Evolutionary conservation across 1,140 invertebrate species (phyloP), one percentile per base, ranked within the genome.

Genomic region (Hyles vespertilio): DNA sequence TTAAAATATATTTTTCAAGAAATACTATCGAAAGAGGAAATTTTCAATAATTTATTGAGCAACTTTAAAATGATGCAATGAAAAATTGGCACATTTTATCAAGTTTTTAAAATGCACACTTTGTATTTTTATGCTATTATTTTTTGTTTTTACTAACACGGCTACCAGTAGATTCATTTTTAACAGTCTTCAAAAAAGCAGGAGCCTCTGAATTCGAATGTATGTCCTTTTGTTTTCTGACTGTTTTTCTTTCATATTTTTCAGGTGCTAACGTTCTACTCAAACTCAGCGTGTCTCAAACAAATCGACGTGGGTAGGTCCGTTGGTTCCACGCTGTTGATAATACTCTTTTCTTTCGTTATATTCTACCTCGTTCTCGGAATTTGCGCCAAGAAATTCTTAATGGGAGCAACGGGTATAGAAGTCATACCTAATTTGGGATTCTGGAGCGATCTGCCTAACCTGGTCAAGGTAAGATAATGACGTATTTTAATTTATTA

Each of bases 391-490:
- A 89, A 91, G 74, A 89, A 90, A 74, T 92, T 91, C 71, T 67
- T 91, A 9, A 89, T 91, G 85, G 91, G 91, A 12, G 91, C 91
- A 6, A 87, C 90, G 8, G 91, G 91, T 3, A 60, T 89, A 11
- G 91, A 92, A 79, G 82, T 91, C 36, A 87, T 92, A 63, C 91
- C 91, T 2, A 91, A 92, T 74, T 69, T 91, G 53, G 86, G 78
- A 59, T 92, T 92, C 72, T 92, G 91, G 91, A 79, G 71, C 36
- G 89, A 90, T 55, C 67, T 92, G 45, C 91, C 91, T 12, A 80
- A 81, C 70, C 81, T 92, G 66, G 82, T 91, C n/a, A 90, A 81
- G 74, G 91, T 91, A 79, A 76, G 67, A 63, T 1, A 36, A 11
- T 32, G 2, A 40, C 56, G 34, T 43, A 6, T 54, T 54, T 10